phyloP scores from a whole-genome alignment of 2,113 vertebrate genomes.

The Catharus minimus region DNA sequence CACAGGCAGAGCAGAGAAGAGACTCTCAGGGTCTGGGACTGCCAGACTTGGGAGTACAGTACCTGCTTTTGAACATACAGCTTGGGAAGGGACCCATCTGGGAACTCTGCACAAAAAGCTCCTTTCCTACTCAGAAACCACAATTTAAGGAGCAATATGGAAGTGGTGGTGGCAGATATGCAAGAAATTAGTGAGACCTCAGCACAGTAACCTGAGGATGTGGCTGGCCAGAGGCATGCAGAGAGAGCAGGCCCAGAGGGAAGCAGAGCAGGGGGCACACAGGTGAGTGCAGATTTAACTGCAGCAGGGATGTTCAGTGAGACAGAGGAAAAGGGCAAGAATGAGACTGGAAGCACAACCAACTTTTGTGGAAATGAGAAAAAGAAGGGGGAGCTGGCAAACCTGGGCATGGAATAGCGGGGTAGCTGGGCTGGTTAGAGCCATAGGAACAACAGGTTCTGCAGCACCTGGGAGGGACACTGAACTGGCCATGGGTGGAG shows the following conservation, averaged over 20 bases:
- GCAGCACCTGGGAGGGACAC: background rate
- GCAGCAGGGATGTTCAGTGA: background rate
- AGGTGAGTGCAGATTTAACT: background rate
- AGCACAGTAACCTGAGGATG: background rate
- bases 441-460: rapidly evolving
- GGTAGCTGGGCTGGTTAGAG: background rate
- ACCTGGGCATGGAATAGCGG: rapidly evolving
- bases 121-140: background rate
- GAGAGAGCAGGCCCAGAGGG: background rate
- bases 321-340: background rate
- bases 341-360: background rate
- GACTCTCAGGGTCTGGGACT: background rate
- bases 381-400: background rate
- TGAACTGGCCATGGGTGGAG: rapidly evolving
- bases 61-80: background rate
- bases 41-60: background rate
- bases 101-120: background rate
- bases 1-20: background rate
- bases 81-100: background rate
- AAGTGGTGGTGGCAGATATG: background rate
- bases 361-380: background rate
- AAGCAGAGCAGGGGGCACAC: background rate
- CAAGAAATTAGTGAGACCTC: background rate
- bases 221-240: background rate
- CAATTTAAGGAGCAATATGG: background rate